Evolutionary conservation across 2,888 invertebrate species (phyloP), one percentile per base, ranked within the genome.

Genomic region (Caenorhabditis drosophilae): DNA sequence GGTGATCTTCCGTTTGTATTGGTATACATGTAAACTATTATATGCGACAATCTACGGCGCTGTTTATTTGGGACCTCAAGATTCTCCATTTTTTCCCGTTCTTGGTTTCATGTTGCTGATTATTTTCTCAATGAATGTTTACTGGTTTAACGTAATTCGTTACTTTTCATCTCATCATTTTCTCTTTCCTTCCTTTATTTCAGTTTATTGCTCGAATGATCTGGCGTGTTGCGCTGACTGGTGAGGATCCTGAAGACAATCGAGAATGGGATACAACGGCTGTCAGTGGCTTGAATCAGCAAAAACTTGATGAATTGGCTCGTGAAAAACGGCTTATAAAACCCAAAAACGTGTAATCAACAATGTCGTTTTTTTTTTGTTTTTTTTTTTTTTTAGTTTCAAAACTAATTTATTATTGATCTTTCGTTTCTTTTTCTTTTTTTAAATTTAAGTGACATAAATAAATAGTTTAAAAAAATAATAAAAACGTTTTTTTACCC

Each of bases 201-300:
- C 57, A 73, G 76, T 78, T 78, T 57, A 75, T 78, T 40, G 67
- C 66, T 20, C 62, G 75, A 34, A 78, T 78, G 78, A 55, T 70
- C 7, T 59, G 75, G 48, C 70, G 78, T 16, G 78, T 78, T 4
- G 68, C 68, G 12, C 45, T 69, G 27, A 78, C 76, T n/a, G 78
- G 78, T n/a, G 74, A 78, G 41, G 76, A 76, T 45, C 78, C 78
- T 9, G 78, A 78, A 53, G 78, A 78, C 50, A 78, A 78, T 51
- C 66, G 78, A 23, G 78, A 78, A 49, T 78, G 59, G 48, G 76
- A 78, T 49, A 74, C 75, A 1, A 64, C 67, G 11, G 73, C 73
- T 9, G 73, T 73, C 38, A 67, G 67, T 47, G 73, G 73, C 16
- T 42, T 72, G 15, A 63, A 69, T 16, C 56, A 69, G 34, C 66